phyloP scores from a whole-genome alignment of 2,113 vertebrate genomes.

The Chionodraco myersi region DNA sequence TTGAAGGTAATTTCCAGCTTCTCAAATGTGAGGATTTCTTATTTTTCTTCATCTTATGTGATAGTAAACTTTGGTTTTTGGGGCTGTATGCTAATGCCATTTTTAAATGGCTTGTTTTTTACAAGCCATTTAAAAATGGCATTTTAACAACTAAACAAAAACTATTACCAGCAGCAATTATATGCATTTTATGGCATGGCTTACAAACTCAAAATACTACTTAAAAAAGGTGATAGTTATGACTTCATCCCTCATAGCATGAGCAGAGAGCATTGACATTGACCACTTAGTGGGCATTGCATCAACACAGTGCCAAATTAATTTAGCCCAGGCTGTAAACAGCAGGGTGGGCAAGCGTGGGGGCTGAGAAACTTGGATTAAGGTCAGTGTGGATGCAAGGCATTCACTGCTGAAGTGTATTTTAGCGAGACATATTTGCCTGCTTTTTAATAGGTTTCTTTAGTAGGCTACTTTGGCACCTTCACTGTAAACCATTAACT shows the following conservation, averaged over 20 bases:
- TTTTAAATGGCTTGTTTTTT: too few species aligned
- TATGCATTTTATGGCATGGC: not conserved
- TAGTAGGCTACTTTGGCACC: too few species aligned
- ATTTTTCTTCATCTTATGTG: too few species aligned
- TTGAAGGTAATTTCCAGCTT: too few species aligned
- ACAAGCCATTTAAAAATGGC: not conserved
- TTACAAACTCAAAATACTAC: not conserved
- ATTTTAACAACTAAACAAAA: not conserved
- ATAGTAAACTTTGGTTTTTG: not conserved
- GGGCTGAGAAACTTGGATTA: slow-evolving; percentile 19
- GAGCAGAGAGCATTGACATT: slow-evolving; percentile 28
- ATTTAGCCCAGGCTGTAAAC: slow-evolving; percentile 13
- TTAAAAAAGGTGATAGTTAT: not conserved
- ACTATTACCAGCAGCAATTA: not conserved
- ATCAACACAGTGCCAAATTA: slow-evolving; percentile 19
- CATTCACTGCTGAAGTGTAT: not conserved
- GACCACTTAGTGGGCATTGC: not conserved
- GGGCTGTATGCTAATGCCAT: not conserved
- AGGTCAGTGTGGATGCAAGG: not conserved
- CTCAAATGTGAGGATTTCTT: too few species aligned
- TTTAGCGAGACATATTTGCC: not conserved
- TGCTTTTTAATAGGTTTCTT: not conserved
- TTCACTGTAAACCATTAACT: too few species aligned
- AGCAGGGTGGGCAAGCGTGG: not conserved
- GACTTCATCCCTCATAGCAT: not conserved